Evolutionary conservation across 2,888 invertebrate species (phyloP), one percentile per base, ranked within the genome.

Genomic region (Hemistola chrysoprasaria): DNA sequence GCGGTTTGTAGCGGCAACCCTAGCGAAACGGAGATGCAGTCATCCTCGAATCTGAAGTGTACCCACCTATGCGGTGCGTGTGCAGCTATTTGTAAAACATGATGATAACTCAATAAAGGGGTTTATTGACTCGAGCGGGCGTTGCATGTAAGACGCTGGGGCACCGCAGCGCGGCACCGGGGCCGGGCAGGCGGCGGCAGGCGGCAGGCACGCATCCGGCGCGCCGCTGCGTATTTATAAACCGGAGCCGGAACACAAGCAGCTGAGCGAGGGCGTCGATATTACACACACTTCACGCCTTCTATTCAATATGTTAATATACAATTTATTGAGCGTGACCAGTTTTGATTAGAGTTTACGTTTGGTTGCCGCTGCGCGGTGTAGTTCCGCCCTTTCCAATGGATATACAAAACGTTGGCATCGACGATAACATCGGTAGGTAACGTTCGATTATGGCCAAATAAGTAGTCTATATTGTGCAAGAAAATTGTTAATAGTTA

Each of bases 141-240:
- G 60, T 56, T 58, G 60, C 55, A 63, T 57, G 62, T 57, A 61
- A 61, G 62, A 59, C 46, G 45, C 35, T 47, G 39, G 45, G 33
- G 37, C 38, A 30, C 37, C 36, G 37, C 27, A 31, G 37, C 4
- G 24, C 9, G 52, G 57, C 54, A 56, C 52, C 56, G 58, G 59
- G 51, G 49, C 35, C 41, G 35, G 65, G 66, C 63, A 61, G 59
- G 59, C 59, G 59, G n/a, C n/a, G 45, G 35, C 31, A 32, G 29
- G 42, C 36, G 62, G 57, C 57, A 55, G n/a, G 33, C 44, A 74
- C 78, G 77, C 78, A 82, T 84, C 85, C 84, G 83, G 83, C 81
- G 79, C n/a, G n/a, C 79, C 78, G 72, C 65, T 66, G 64, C 67
- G 74, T 85, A 84, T 84, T 83, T 80, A 82, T 85, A 85, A 78